Evolutionary conservation across 2,888 invertebrate species (phyloP).

Genomic region (Autographa pulchrina): DNA sequence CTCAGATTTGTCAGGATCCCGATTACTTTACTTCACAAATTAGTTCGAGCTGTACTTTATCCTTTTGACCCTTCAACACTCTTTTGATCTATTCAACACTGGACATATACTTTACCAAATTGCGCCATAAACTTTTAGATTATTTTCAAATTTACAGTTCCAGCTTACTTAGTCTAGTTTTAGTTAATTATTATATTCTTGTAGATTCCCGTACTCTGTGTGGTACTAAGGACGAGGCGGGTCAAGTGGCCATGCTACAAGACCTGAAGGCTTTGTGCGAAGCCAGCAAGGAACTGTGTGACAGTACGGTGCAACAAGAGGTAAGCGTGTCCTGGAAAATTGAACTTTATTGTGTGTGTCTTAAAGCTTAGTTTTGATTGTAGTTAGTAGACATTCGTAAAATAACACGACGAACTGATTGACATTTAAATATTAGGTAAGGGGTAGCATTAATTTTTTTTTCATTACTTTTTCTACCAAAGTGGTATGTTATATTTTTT

Average conservation of each 20-base stretch:
- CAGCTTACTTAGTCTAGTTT: too few species aligned
- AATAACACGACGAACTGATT: too few species aligned
- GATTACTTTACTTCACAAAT: too few species aligned
- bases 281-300: conserved; percentile 36
- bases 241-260: conserved; percentile 26
- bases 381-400: too few species aligned
- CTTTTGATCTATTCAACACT: too few species aligned
- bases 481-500: not conserved
- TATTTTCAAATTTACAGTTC: too few species aligned
- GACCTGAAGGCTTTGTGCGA: conserved; percentile 41
- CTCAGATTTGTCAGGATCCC: too few species aligned
- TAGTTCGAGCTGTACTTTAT: too few species aligned
- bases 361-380: not conserved
- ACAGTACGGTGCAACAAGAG: conserved; percentile 26
- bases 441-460: not conserved
- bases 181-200: not conserved
- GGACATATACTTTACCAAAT: too few species aligned
- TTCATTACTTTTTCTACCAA: not conserved
- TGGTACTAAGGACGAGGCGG: conserved; percentile 28
- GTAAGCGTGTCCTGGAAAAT: conserved; percentile 1
- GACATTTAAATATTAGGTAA: not conserved
- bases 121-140: too few species aligned
- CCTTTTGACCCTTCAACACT: too few species aligned
- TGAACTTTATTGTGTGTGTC: not conserved
- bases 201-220: conserved; percentile 36